Evolutionary conservation across 2,888 invertebrate genomes (phyloP).

Genomic region (Drosophila recens): DNA sequence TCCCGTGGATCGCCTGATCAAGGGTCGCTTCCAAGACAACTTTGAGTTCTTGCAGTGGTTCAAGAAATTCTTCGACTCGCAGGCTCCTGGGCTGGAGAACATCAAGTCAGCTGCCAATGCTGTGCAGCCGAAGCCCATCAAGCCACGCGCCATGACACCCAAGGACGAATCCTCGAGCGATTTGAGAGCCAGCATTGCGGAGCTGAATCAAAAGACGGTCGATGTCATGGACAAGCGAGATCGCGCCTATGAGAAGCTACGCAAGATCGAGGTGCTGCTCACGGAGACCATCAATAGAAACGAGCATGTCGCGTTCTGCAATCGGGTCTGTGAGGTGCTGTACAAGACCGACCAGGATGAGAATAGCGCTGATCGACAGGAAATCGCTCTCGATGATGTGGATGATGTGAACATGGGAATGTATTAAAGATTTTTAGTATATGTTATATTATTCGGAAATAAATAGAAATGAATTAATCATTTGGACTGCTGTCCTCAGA

Average conservation of each 20-base stretch:
- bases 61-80: conserved; percentile 99
- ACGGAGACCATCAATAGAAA: conserved; percentile 59
- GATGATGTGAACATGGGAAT: conserved; percentile 45
- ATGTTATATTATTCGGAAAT: conserved; percentile 23
- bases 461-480: conserved; percentile 24
- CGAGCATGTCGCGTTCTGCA: conserved; percentile 64
- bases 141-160: conserved; percentile 29
- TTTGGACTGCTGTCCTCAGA: conserved; percentile 53
- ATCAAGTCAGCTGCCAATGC: conserved; percentile 53
- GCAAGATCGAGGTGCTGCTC: conserved; percentile 71
- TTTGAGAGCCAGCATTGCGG: conserved; percentile 14
- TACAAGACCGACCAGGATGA: conserved; percentile 46
- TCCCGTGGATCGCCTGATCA: conserved; percentile 89
- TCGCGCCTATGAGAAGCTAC: conserved; percentile 72
- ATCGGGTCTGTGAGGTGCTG: conserved; percentile 65
- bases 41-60: conserved; percentile 99
- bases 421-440: conserved; percentile 31
- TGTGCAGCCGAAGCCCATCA: conserved; percentile 51
- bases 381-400: conserved; percentile 17
- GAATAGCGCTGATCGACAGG: not conserved
- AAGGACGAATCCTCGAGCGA: conserved; percentile 31
- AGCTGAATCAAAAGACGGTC: conserved; percentile 12
- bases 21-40: conserved; percentile 99
- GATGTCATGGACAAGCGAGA: conserved; percentile 53
- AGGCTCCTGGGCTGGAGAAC: conserved; percentile 93